phyloP scores from a whole-genome alignment of 2,113 vertebrate species.

The Macaca nemestrina region DNA sequence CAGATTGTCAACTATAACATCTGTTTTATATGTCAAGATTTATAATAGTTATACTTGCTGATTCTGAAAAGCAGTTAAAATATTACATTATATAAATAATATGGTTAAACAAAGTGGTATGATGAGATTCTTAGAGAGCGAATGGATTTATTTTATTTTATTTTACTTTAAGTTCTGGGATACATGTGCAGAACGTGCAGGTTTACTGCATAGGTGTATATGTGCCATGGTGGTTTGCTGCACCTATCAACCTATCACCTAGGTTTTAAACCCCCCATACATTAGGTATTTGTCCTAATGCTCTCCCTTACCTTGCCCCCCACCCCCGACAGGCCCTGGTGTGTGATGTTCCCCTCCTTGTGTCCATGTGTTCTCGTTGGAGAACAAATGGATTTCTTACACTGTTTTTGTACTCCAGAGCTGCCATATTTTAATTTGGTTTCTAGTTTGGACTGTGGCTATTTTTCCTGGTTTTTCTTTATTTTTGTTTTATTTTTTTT shows the following conservation, averaged over 20 bases:
- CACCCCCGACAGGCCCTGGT: no score
- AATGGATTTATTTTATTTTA: neutral
- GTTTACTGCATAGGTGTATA: no score
- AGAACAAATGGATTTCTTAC: neutral
- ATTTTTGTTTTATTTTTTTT: no score
- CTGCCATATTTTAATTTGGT: neutral
- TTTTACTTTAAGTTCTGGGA: no score
- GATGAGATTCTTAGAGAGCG: neutral
- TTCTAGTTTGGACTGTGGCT: neutral
- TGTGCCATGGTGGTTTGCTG: no score
- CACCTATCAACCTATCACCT: no score
- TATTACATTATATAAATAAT: neutral
- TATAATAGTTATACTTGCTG: neutral
- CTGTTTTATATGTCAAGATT: neutral
- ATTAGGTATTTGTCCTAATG: no score
- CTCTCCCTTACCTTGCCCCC: no score
- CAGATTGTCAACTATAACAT: neutral
- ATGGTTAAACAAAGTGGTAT: neutral
- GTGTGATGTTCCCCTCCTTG: no score
- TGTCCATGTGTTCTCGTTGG: no score
- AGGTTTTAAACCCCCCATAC: no score
- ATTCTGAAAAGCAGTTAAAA: neutral
- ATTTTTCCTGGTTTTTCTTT: conserved; percentile 11
- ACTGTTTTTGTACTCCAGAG: neutral
- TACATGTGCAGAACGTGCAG: no score